These are phyloP conservation scores for Halcyon smyrnensis DNA, from an alignment of 2,797 vertebrate species.

Conservation along the genomic window DNA sequence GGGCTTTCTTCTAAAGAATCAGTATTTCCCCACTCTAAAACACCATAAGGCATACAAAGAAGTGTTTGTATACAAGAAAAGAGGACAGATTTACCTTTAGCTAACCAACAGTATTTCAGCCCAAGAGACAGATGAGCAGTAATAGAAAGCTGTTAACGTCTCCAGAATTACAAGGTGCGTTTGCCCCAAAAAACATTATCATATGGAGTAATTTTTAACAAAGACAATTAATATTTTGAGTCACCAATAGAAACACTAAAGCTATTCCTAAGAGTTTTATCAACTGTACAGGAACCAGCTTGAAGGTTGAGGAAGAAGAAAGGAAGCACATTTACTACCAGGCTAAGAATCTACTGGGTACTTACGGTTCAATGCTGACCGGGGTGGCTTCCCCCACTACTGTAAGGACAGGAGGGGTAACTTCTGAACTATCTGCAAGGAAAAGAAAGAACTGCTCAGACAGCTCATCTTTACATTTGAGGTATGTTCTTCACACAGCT, in stretches of 20 bases:
- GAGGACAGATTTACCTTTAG: not conserved
- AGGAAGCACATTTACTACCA: not conserved
- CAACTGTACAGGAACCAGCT: not conserved
- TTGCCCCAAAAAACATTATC: not conserved
- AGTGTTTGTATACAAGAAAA: not conserved
- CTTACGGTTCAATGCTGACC: slow-evolving; percentile 98
- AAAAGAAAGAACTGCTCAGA: slow-evolving; percentile 35
- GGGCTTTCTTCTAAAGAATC: not conserved
- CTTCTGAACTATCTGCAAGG: slow-evolving; percentile 90
- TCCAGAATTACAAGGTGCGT: not conserved
- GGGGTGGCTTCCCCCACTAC: slow-evolving; percentile 94
- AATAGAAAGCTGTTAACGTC: not conserved
- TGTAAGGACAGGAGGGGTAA: slow-evolving; percentile 92
- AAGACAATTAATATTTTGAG: not conserved
- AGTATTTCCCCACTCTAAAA: not conserved
- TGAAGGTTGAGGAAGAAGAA: not conserved
- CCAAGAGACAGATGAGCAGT: not conserved
- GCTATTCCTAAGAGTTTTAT: not conserved
- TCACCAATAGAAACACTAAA: not conserved
- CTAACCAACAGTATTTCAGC: not conserved
- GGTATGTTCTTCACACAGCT: not conserved
- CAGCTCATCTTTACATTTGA: not conserved
- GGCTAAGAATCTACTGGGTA: slow-evolving; percentile 27
- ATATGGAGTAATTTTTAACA: not conserved
- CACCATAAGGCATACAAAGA: not conserved